Percentiles rank a stretch among this genome's conserved stretches.
Conservation (phyloP, 2,113 vertebrate genomes). For the Carassius auratus region DNA sequence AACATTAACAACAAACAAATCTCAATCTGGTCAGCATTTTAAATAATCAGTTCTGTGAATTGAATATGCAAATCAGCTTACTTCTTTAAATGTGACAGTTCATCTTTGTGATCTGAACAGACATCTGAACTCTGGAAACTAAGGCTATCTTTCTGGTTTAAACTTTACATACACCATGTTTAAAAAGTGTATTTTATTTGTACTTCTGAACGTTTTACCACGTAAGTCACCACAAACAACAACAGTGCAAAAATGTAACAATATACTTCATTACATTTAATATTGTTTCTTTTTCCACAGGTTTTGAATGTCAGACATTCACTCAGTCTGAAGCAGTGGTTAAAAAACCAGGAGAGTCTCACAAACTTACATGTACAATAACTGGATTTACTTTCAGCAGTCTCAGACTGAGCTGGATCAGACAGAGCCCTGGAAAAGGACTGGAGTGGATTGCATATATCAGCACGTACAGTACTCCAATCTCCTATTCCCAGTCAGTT, state of each 20-base stretch:
- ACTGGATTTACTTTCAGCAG: constrained; percentile 11
- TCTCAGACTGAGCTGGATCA: neutral
- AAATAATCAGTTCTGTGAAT: neutral
- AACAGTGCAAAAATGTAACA: neutral
- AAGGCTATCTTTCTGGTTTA: neutral
- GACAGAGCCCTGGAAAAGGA: neutral
- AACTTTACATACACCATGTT: neutral
- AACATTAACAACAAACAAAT: neutral
- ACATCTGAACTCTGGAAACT: neutral
- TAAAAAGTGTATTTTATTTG: neutral
- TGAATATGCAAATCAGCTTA: constrained; percentile 12
- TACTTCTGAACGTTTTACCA: neutral
- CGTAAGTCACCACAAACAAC: neutral
- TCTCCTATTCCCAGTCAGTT: constrained; percentile 38
- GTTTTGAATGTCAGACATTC: constrained; percentile 17
- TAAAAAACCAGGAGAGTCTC: constrained; percentile 1
- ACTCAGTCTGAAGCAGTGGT: constrained; percentile 24
- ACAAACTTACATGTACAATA: constrained; percentile 15
- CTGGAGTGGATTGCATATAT: too few relatives aligned
- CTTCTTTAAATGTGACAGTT: neutral
- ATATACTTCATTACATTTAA: neutral
- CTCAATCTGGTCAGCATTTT: neutral
- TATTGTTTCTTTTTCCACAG: neutral
- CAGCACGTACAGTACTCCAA: too few relatives aligned
- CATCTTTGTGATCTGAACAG: neutral